Percentiles rank a stretch among this genome's conserved stretches.
These are phyloP conservation scores for Drosophila navojoa DNA, from an alignment of 1,140 invertebrate species.

Conservation along the genomic window DNA sequence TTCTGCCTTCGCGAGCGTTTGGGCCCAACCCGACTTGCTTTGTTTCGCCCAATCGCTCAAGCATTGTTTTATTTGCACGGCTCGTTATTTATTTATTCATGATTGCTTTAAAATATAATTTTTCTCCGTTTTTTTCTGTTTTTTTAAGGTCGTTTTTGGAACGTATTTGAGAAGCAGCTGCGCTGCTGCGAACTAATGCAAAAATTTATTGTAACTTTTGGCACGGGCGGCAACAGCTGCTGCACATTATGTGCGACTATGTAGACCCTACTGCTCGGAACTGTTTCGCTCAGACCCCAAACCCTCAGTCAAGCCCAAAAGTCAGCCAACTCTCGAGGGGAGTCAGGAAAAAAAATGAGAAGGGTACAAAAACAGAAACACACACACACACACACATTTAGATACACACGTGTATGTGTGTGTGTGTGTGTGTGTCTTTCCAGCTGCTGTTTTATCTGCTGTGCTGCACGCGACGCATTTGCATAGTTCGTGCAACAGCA, in stretches of 20 bases:
- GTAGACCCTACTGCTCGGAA: conserved; percentile 14
- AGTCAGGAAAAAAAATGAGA: conserved; percentile 15
- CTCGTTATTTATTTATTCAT: conserved; percentile 61
- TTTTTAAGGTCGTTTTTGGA: conserved; percentile 14
- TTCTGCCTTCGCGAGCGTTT: conserved; percentile 13
- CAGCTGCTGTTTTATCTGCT: conserved; percentile 70
- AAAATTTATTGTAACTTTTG: conserved; percentile 80
- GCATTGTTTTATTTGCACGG: conserved; percentile 48
- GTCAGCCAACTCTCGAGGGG: conserved; percentile 11
- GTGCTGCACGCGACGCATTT: conserved; percentile 72
- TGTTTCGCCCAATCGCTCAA: conserved; percentile 32
- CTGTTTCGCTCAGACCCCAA: conserved; percentile 5
- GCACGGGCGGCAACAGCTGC: conserved; percentile 75
- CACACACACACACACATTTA: conserved; percentile 43
- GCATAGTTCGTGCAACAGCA: conserved; percentile 68
- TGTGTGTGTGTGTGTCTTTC: conserved; percentile 52
- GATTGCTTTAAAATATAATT: not conserved
- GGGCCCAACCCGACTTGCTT: conserved; percentile 44
- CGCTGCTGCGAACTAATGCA: conserved; percentile 57
- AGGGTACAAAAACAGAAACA: conserved; percentile 10
- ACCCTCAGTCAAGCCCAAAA: not conserved
- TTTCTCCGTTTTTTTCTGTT: not conserved
- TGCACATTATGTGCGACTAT: conserved; percentile 70
- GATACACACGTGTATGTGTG: conserved; percentile 50
- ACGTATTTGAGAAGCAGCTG: conserved; percentile 27